These are phyloP conservation scores for Oxyscelio sp. DNA, from an alignment of 2,888 invertebrate genomes.

Conservation along the genomic window DNA sequence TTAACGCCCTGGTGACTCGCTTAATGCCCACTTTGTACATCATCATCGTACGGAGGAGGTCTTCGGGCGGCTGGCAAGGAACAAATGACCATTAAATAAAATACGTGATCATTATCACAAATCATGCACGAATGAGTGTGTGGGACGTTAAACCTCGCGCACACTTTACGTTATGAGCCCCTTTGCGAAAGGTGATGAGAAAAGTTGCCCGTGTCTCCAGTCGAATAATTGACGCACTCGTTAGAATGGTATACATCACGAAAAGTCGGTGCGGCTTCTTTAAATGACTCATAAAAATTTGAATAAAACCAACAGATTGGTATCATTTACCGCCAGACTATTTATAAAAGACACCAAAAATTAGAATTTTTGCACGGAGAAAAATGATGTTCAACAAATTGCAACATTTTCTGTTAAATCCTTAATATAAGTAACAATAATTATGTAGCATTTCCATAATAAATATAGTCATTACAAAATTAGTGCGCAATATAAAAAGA, in stretches of 20 bases:
- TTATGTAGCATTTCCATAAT: too few species aligned
- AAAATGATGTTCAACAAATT: too few species aligned
- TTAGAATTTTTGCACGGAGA: too few species aligned
- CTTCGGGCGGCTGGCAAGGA: slow-evolving; percentile 72
- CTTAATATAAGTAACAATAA: too few species aligned
- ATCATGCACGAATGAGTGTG: slow-evolving; percentile 74
- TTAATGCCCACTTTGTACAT: slow-evolving; percentile 82
- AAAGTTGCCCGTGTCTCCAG: slow-evolving; percentile 26
- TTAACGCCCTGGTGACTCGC: slow-evolving; percentile 80
- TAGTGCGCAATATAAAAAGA: too few species aligned
- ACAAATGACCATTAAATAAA: slow-evolving; percentile 81
- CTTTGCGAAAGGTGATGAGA: slow-evolving; percentile 43
- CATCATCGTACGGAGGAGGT: slow-evolving; percentile 78
- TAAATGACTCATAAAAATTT: too few species aligned
- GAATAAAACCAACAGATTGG: too few species aligned
- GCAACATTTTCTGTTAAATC: too few species aligned
- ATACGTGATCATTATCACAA: slow-evolving; percentile 81
- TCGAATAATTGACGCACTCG: slow-evolving; percentile 13
- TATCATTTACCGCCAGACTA: too few species aligned
- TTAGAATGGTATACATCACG: not conserved
- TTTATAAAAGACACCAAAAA: too few species aligned
- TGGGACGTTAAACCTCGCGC: slow-evolving; percentile 50
- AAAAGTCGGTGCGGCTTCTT: slow-evolving; percentile 4
- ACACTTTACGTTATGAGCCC: slow-evolving; percentile 27
- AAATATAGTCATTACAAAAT: too few species aligned